A percentile compares a stretch with the other conserved stretches of the same genome.
These are phyloP conservation scores for Pheosia tremula DNA, from an alignment of 2,888 invertebrate species.

Conservation along the genomic window DNA sequence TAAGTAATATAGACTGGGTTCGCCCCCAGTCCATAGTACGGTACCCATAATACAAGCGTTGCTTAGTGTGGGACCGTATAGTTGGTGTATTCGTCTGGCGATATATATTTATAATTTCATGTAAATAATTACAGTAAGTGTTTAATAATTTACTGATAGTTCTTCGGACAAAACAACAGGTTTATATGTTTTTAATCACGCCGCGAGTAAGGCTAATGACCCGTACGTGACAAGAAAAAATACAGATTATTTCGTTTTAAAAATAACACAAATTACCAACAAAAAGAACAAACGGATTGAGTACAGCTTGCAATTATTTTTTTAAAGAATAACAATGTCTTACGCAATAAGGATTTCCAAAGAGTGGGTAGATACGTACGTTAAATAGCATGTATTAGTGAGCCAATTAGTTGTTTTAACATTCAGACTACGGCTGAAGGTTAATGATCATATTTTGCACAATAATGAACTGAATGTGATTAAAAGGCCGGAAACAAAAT, in stretches of 20 bases:
- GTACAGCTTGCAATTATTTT: background rate
- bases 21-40: too few relatives aligned
- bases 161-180: background rate
- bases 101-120: too few relatives aligned
- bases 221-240: conserved; percentile 39
- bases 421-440: conserved; percentile 53
- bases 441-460: conserved; percentile 47
- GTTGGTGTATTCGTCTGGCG: too few relatives aligned
- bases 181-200: conserved; percentile 16
- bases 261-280: background rate
- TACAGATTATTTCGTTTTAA: background rate
- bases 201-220: conserved; percentile 40
- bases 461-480: conserved; percentile 26
- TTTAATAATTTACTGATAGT: background rate
- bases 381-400: conserved; percentile 38
- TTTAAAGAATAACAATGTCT: conserved; percentile 2
- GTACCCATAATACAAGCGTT: too few relatives aligned
- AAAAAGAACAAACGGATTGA: background rate
- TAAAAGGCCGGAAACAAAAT: conserved; percentile 1
- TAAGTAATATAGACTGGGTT: too few relatives aligned
- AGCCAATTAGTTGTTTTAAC: conserved; percentile 55
- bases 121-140: too few relatives aligned
- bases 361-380: conserved; percentile 17
- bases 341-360: conserved; percentile 13
- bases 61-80: too few relatives aligned